Percentiles rank a stretch among this genome's conserved stretches.
Evolutionary conservation across 2,797 vertebrate genomes (phyloP).

Genomic region (Platalea minor): DNA sequence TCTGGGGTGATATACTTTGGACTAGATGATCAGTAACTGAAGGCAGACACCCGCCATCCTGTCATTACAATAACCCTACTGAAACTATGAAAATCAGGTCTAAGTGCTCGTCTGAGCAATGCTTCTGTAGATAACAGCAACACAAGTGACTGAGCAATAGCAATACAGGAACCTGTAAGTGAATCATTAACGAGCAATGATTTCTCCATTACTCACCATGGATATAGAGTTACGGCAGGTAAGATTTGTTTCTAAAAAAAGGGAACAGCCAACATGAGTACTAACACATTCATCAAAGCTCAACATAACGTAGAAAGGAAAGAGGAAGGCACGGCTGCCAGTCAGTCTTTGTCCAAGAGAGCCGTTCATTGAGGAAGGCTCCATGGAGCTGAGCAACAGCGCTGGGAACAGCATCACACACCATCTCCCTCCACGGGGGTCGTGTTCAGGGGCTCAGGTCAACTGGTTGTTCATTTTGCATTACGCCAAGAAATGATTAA

Average conservation of each 20-base stretch:
- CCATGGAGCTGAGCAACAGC: neutral
- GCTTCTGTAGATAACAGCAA: neutral
- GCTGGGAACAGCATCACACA: neutral
- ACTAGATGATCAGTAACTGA: neutral
- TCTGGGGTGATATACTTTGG: neutral
- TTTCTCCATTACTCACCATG: slow-evolving; percentile 57
- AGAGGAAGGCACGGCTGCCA: neutral
- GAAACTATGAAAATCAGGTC: neutral
- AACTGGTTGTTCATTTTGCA: neutral
- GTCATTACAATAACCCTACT: neutral
- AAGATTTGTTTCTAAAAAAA: slow-evolving; percentile 53
- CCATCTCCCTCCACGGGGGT: neutral
- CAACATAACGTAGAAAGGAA: neutral
- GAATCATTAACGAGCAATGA: slow-evolving; percentile 62
- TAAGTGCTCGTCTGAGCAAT: neutral
- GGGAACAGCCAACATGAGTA: slow-evolving; percentile 21
- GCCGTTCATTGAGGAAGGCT: neutral
- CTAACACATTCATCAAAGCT: slow-evolving; percentile 7
- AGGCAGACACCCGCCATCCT: neutral
- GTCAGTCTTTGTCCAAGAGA: neutral
- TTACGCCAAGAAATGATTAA: slow-evolving; percentile 39
- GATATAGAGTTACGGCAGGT: neutral
- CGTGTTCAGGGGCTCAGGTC: neutral
- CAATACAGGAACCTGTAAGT: slow-evolving; percentile 37
- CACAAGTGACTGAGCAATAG: neutral